phyloP scores from a whole-genome alignment of 2,888 invertebrate species.

The Branchellion lobata region DNA sequence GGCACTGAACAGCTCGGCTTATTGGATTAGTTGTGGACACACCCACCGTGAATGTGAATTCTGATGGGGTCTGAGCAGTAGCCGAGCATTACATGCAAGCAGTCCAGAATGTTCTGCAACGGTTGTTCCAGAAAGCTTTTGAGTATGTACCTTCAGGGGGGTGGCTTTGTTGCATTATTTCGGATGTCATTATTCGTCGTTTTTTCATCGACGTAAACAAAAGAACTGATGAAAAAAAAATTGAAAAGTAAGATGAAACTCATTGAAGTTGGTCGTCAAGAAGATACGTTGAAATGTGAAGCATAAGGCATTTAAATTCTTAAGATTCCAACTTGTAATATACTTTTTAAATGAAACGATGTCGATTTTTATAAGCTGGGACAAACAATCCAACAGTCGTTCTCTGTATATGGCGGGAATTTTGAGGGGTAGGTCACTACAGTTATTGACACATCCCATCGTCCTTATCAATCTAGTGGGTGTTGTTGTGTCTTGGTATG shows the following conservation, averaged over 20 bases:
- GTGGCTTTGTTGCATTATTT: no score
- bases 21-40: no score
- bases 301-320: no score
- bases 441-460: slow-evolving; percentile 91
- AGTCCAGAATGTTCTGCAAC: slow-evolving; percentile 81
- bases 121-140: slow-evolving; percentile 74
- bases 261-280: no score
- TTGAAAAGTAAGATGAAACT: no score
- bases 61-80: slow-evolving; percentile 77
- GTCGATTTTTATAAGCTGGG: slow-evolving; percentile 69
- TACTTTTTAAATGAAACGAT: slow-evolving; percentile 6
- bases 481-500: no score
- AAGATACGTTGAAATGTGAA: no score
- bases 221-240: no score
- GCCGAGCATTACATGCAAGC: slow-evolving; percentile 90
- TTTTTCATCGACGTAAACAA: no score
- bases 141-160: slow-evolving; percentile 66
- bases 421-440: slow-evolving; percentile 70
- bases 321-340: not conserved
- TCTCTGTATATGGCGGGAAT: slow-evolving; percentile 76
- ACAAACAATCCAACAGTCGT: slow-evolving; percentile 70
- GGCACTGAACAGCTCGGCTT: no score
- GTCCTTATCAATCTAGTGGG: slow-evolving; percentile 76
- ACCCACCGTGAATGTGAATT: no score
- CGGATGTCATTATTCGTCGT: no score